Evolutionary conservation across 2,888 invertebrate genomes (phyloP), one percentile per base, ranked within the genome.

Genomic region (Habroteleia sp.): DNA sequence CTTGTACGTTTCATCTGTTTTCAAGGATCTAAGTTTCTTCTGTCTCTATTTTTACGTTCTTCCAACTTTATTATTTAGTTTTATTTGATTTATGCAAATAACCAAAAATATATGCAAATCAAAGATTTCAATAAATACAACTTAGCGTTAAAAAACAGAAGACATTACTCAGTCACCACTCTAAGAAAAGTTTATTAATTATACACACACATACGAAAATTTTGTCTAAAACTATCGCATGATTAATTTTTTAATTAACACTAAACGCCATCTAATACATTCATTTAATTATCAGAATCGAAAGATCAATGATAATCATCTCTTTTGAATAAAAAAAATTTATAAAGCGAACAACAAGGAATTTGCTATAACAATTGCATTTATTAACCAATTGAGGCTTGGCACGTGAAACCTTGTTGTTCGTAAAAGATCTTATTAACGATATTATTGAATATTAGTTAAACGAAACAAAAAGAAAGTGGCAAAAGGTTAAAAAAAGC

Each of bases 1-100:
- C 82, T 80, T 82, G 82, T 80, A 79, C 77, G 58, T 76, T 68
- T 78, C 69, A 72, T 68, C 73, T 66, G 39, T 65, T 65, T 37
- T 60, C 50, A 52, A 60, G 31, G 29, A 50, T 60, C 52, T 73
- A 33, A 58, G 52, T 65, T 65, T 60, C 60, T 58, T 52, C 65
- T 63, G 50, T 48, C 44, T 58, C 50, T 50, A 16, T 14, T 29
- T 29, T 63, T 52, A 13, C 13, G 14, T 56, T 63, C 39, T 46
- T 16, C 41, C 54, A 11, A 27, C 41, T 14, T 65, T 31, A 46
- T 33, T 16, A 2, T 42, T 56, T 39, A 23, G 16, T 35, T 35
- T 60, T 25, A 29, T 31, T 60, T 29, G 4, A 23, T 56, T 35
- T 17, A 27, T 14, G 39, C 29, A 27, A 46, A 66, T 33, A 0